Evolutionary conservation across 2,113 vertebrate genomes (phyloP), one percentile per base, ranked within the genome.

Genomic region (Chrysochloris asiatica): DNA sequence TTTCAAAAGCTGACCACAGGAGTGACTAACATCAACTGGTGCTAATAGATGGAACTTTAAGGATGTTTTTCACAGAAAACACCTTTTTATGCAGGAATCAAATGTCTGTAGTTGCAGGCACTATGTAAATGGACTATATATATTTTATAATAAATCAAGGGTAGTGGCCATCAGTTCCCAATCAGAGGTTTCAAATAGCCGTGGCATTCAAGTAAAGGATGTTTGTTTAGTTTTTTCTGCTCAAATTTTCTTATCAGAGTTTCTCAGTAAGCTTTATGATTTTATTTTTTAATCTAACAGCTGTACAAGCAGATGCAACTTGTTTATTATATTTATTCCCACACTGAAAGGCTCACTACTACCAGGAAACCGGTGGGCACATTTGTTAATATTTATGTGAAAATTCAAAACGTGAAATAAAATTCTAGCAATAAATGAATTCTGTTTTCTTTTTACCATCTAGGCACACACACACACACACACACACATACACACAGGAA

Each of bases 331-430:
- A 83, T 38, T 83, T 85, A 85, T 77, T 82, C 22, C 41, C 48
- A 72, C 41, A 65, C 12, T 82, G 83, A 91, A 94, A 89, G 78
- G 78, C n/a, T 73, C 28, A 83, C 73, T 50, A 92, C 45, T 95
- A 45, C 52, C 76, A 84, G 83, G 56, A 91, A 91, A 83, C 26
- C 41, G 78, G 33, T 13, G 13, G 52, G 38, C 22, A 86, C 22
- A 90, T 59, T 77, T 87, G 76, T 80, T n/a, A 86, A 83, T 54
- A 88, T 63, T 88, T 90, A 88, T 54, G 90, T 72, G 41, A 94
- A 96, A 80, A 54, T 75, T 8, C 26, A n/a, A 73, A 89, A 92
- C 86, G 50, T 28, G 82, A 26, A 33, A 93, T 75, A 82, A 79
- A 69, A n/a, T n/a, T 88, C 61, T 85, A 73, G 41, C n/a, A 90